phyloP scores from a whole-genome alignment of 2,113 vertebrate genomes.

The Clarias batrachus region DNA sequence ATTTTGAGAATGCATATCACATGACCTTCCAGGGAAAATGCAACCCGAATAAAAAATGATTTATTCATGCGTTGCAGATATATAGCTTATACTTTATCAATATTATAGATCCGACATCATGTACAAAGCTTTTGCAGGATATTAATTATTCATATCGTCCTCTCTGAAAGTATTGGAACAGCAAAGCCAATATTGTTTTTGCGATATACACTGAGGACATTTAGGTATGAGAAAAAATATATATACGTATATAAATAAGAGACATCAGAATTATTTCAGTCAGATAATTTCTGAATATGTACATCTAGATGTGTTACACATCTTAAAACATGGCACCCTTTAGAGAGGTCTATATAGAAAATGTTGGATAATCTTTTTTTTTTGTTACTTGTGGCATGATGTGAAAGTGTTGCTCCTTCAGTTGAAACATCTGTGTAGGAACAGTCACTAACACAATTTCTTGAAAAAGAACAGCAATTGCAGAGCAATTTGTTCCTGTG shows the following conservation, averaged over 20 bases:
- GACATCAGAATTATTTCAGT: not conserved
- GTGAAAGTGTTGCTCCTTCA: too few relatives aligned
- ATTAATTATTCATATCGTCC: not conserved
- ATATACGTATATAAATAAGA: not conserved
- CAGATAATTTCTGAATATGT: not conserved
- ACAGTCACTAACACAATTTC: not conserved
- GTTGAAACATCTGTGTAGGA: not conserved
- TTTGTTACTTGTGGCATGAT: not conserved
- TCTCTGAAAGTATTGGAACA: not conserved
- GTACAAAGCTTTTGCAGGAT: not conserved
- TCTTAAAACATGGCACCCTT: not conserved
- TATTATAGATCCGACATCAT: not conserved
- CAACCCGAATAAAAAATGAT: not conserved
- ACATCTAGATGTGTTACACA: not conserved
- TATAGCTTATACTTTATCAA: not conserved
- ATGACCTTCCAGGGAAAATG: not conserved
- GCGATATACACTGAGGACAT: too few relatives aligned
- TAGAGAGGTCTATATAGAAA: not conserved
- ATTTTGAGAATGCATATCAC: not conserved
- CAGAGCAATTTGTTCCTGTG: not conserved
- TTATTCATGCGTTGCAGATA: not conserved
- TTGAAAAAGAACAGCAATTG: not conserved
- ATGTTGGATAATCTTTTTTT: too few relatives aligned
- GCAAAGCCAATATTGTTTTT: not conserved
- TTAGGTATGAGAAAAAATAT: not conserved